phyloP scores from a whole-genome alignment of 2,797 vertebrate genomes.

The Onychomys arenicola region DNA sequence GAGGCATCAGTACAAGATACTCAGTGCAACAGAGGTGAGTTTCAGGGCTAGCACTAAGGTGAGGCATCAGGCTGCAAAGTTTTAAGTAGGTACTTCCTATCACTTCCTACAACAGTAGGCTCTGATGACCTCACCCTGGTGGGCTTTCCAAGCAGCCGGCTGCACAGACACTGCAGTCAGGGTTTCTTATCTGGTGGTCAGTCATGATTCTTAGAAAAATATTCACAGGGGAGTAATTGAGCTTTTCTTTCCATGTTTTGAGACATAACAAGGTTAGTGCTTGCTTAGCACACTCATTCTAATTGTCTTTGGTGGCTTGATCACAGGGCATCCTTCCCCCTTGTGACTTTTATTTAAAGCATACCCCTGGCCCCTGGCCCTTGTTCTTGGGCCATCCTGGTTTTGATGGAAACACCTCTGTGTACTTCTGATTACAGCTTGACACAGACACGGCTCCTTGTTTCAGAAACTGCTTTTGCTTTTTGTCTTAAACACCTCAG shows the following conservation, averaged over 20 bases:
- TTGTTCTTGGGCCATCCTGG: not conserved
- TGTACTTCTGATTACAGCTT: not conserved
- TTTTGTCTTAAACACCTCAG: not conserved
- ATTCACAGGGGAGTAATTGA: not conserved
- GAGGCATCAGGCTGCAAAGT: not conserved
- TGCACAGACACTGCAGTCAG: accelerated
- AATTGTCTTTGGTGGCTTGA: not conserved
- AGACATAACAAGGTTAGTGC: not conserved
- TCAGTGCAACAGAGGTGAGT: no score
- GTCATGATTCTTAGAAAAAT: not conserved
- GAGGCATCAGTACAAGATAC: not conserved
- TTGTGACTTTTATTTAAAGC: not conserved
- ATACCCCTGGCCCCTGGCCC: accelerated
- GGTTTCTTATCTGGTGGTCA: no score
- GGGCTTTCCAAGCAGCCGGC: not conserved
- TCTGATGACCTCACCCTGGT: not conserved
- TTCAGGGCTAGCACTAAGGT: not conserved
- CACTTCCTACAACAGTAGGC: no score
- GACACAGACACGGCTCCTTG: not conserved
- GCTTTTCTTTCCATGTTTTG: not conserved
- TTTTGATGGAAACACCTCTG: not conserved
- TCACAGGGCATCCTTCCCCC: not conserved
- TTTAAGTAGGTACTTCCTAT: accelerated
- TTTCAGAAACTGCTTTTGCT: conserved; percentile 14
- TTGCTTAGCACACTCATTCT: not conserved